A percentile compares a stretch with the other conserved stretches of the same genome.
Conservation (phyloP, 2,888 invertebrate genomes). For the Drosophila demipolita region DNA sequence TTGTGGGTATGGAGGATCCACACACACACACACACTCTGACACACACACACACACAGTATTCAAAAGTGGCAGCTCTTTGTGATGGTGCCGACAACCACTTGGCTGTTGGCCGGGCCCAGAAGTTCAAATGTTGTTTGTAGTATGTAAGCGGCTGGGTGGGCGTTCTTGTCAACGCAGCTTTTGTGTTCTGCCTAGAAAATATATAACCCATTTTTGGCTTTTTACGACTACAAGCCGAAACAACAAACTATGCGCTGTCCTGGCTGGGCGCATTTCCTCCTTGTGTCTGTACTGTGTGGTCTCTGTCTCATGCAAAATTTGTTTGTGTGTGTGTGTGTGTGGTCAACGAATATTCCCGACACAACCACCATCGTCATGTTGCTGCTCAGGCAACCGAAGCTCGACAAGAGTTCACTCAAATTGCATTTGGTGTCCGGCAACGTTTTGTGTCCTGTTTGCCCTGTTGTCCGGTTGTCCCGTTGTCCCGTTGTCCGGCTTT, state of each 20-base stretch:
- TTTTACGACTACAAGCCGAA: slow-evolving; percentile 67
- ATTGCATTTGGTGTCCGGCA: slow-evolving; percentile 72
- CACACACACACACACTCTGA: slow-evolving; percentile 32
- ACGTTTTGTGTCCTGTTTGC: background rate
- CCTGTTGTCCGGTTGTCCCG: slow-evolving; percentile 13
- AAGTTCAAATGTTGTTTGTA: slow-evolving; percentile 67
- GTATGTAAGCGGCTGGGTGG: slow-evolving; percentile 45
- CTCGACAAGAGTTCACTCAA: slow-evolving; percentile 78
- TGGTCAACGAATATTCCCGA: slow-evolving; percentile 57
- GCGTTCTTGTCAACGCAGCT: slow-evolving; percentile 78
- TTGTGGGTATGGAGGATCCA: slow-evolving; percentile 45
- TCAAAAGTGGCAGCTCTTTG: slow-evolving; percentile 68
- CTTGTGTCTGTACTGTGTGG: slow-evolving; percentile 52
- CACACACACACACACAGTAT: slow-evolving; percentile 34
- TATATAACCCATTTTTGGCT: slow-evolving; percentile 80
- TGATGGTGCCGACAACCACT: slow-evolving; percentile 41
- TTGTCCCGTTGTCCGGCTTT: background rate
- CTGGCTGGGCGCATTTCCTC: slow-evolving; percentile 17
- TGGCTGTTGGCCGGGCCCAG: slow-evolving; percentile 42
- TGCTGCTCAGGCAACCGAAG: slow-evolving; percentile 71
- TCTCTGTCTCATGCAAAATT: slow-evolving; percentile 70
- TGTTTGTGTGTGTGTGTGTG: slow-evolving; percentile 62
- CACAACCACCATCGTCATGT: slow-evolving; percentile 52
- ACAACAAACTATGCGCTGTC: slow-evolving; percentile 60
- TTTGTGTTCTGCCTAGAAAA: slow-evolving; percentile 74